phyloP scores from a whole-genome alignment of 2,113 vertebrate genomes.

The Paradisaea rubra region DNA sequence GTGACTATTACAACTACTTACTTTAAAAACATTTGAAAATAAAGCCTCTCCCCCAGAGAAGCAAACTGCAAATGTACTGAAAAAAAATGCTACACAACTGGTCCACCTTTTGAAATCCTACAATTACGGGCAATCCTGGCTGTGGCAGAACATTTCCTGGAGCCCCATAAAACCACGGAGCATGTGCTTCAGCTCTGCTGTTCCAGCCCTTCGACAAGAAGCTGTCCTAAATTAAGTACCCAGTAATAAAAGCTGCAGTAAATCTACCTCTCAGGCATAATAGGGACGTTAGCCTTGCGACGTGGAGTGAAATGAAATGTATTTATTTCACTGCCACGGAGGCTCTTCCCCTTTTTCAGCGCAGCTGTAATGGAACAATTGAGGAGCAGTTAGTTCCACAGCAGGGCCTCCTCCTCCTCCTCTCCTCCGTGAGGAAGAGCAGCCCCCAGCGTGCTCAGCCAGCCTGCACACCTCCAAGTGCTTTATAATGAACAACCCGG shows the following conservation, averaged over 20 bases:
- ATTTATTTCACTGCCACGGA: neutral
- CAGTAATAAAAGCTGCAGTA: conserved; percentile 22
- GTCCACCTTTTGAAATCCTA: neutral
- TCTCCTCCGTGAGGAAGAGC: neutral
- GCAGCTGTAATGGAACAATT: neutral
- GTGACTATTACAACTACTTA: neutral
- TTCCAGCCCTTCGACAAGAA: neutral
- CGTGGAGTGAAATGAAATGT: neutral
- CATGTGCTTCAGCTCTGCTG: neutral
- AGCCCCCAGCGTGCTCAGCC: neutral
- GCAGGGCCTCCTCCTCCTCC: neutral
- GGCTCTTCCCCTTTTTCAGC: neutral
- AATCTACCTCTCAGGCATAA: conserved; percentile 18
- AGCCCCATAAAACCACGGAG: neutral
- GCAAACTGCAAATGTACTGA: neutral
- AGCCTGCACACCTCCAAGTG: neutral
- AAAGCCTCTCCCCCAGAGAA: neutral
- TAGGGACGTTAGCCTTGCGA: neutral
- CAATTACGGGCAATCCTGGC: neutral
- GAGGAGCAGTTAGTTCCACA: neutral
- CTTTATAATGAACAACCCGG: neutral
- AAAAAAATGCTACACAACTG: neutral
- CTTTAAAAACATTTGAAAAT: neutral
- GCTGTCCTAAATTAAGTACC: conserved; percentile 14
- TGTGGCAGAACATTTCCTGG: neutral